Evolutionary conservation across 2,113 vertebrate species (phyloP), one percentile per base, ranked within the genome.

Genomic region (Gallinago paraguaiae): DNA sequence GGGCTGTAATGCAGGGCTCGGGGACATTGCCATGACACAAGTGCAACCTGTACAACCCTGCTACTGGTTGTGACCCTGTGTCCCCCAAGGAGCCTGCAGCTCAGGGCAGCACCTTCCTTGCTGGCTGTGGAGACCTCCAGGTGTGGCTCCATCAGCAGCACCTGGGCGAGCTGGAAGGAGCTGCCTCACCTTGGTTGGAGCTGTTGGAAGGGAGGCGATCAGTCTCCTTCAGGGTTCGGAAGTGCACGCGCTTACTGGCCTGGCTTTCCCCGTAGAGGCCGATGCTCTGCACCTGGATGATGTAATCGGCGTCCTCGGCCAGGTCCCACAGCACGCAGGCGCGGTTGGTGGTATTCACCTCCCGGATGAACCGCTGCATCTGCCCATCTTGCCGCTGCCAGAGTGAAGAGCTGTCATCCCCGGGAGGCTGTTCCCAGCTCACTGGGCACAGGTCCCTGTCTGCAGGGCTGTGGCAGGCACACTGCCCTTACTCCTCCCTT

Each of bases 301-400:
- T 98, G 96, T 99, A 99, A 95, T 99, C 98, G 0, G 99, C 99
- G 71, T 99, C 99, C 90, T 99, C 99, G 5, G 99, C 99, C 97
- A 99, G 97, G 94, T 99, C 99, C 99, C 99, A 99, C 27, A 99
- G 99, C 69, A 99, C 99, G 11, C 99, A 99, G 50, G 99, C 98
- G 18, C 99, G 98, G 60, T 99, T 99, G 82, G 99, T 99, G 90
- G 99, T 99, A 97, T 99, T 99, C 93, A 99, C 99, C 95, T 99
- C 99, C 33, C 99, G 97, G 97, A 99, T 99, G 95, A 99, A 99
- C 70, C 99, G 98, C 97, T 99, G 99, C 98, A 98, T 99, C 51
- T 99, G 99, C 35, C 99, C 99, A 0, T 99, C 99, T 91, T 99
- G 99, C 90, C 98, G 98, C 99, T 99, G 97, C 64, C 79, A n/a